Evolutionary conservation across 92 coral and sea anemone genomes (phyloP), one percentile per base, ranked within the genome.

Genomic region (Parazoanthus darwini): DNA sequence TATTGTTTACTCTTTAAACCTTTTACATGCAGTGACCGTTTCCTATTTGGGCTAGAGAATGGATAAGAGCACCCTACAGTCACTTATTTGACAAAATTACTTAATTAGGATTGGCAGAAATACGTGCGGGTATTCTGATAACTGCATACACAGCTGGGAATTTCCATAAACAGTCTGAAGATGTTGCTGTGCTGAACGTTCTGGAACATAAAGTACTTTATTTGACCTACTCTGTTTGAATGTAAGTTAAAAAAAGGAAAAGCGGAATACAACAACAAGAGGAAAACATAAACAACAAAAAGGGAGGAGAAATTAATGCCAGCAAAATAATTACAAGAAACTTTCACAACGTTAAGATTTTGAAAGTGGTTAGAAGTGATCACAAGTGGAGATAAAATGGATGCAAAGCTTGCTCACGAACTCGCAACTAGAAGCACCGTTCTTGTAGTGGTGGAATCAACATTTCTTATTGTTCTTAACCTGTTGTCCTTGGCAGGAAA

Each of bases 401-500:
- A 80, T 80, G 39, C 66, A 22, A 58, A 80, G 85, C 85, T 80
- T 56, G 51, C 85, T 18, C 73, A 13, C 14, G 85, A 80, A 35
- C 85, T 80, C 33, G 70, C 70, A 59, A 54, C 39, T 3, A 80
- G 85, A 80, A 58, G 85, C 71, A 80, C 48, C 15, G 3, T 20
- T 80, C 72, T 80, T 29, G 46, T 37, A 33, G 85, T 35, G 43
- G 71, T 80, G 46, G 85, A 80, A 29, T 80, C 85, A 6, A 16
- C 85, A 6, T 54, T 80, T 15, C 43, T 80, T 29, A 25, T 80
- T 7, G 43, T 37, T 35, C 59, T 78, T 39, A 82, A 91, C 71
- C n/a, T 77, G 42, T 22, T 75, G 29, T 82, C 88, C 15, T 63
- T 91, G 35, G 33, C 48, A 14, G 93, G 90, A 29, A 91, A 91